Evolutionary conservation across 2,113 vertebrate species (phyloP).

Genomic region (Sceloporus undulatus): DNA sequence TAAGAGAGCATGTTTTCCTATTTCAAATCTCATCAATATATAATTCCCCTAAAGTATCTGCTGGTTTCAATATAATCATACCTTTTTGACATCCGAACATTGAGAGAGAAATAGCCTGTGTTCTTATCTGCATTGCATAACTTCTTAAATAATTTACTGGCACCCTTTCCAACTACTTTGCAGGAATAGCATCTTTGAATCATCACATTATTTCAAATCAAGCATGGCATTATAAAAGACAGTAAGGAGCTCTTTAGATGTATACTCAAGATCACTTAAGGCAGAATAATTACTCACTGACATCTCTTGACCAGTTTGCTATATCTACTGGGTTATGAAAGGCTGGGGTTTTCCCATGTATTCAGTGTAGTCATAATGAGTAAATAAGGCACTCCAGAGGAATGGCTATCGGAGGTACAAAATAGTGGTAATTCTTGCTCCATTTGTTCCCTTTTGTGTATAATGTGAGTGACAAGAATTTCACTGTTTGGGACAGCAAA

Average conservation of each 20-base stretch:
- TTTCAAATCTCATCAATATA: slow-evolving; percentile 52
- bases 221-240: not conserved
- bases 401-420: not conserved
- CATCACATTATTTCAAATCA: not conserved
- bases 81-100: slow-evolving; percentile 34
- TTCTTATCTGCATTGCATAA: slow-evolving; percentile 21
- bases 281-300: not conserved
- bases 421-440: too few species aligned
- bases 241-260: not conserved
- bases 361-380: not conserved
- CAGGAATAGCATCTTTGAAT: slow-evolving; percentile 3
- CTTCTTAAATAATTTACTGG: slow-evolving; percentile 1
- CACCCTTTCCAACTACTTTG: not conserved
- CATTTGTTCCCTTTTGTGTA: too few species aligned
- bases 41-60: slow-evolving; percentile 10
- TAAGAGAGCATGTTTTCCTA: not conserved
- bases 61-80: slow-evolving; percentile 43
- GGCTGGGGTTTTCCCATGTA: not conserved
- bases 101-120: accelerated
- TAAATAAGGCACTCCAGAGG: not conserved
- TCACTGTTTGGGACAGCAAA: too few species aligned
- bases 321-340: not conserved
- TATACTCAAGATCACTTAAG: not conserved
- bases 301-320: not conserved
- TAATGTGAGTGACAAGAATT: too few species aligned